Evolutionary conservation across 2,113 vertebrate genomes (phyloP), one percentile per base, ranked within the genome.

Genomic region (Castor canadensis): DNA sequence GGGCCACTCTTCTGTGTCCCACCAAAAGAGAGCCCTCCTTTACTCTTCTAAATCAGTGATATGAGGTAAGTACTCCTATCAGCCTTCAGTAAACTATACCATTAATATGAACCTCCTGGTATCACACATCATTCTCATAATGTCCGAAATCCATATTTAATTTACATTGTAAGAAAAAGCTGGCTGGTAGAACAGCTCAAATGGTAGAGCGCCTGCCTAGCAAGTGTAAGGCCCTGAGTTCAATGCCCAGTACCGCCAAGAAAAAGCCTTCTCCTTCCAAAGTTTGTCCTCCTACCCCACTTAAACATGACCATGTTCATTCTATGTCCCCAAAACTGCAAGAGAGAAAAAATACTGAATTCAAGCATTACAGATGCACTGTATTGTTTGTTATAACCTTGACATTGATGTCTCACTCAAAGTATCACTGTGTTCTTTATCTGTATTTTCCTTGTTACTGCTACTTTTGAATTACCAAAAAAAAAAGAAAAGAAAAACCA

Each of bases 381-480:
- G 45, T 5, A 22, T 6, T 89, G 47, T 43, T 91, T 60, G 7
- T 71, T 85, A 77, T 32, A 40, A 87, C 49, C 52, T 5, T 79
- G 77, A 85, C 60, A 73, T 3, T 86, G 77, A 94, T n/a, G 35
- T 84, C 64, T 92, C 83, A 38, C 60, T 95, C 19, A 91, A 93
- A 82, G 67, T 26, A 8, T 83, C 49, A 93, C 56, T 58, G n/a
- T 67, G 40, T 9, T 95, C 54, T 38, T 87, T 77, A 62, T 62
- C 32, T 88, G 20, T 45, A 79, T 56, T 77, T 86, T 58, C 79
- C 43, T 86, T 87, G n/a, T 19, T 81, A 76, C 15, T 83, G 38
- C 35, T 85, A 64, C 24, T 67, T 91, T 67, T 92, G 26, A 92
- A 20, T 80, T 73, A 84, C 8, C 54, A 45, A 75, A 43, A 22